Evolutionary conservation across 2,888 invertebrate genomes (phyloP).

Genomic region (Pseudococcus longispinus): DNA sequence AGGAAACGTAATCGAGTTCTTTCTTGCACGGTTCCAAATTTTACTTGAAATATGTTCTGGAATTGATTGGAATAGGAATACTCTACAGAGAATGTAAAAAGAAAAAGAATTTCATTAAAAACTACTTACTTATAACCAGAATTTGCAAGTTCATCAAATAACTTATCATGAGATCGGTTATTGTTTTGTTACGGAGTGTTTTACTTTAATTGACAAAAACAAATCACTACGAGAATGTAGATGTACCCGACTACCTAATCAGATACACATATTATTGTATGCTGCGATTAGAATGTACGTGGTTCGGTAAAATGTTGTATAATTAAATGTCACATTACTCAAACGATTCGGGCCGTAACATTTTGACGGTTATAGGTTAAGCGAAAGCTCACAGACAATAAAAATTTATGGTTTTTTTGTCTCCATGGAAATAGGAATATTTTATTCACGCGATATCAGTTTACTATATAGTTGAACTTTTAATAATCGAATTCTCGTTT

Average conservation of each 20-base stretch:
- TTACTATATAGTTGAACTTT: constrained; percentile 24
- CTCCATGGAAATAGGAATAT: constrained; percentile 38
- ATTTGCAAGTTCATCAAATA: no score
- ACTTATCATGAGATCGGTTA: no score
- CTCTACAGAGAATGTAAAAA: no score
- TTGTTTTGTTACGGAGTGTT: no score
- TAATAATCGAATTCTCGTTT: constrained; percentile 25
- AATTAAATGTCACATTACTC: constrained; percentile 33
- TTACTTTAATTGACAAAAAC: no score
- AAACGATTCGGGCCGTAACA: constrained; percentile 22
- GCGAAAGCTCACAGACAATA: constrained; percentile 5
- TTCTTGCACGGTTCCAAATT: no score
- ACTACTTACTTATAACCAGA: no score
- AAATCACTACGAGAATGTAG: background rate
- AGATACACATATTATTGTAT: background rate
- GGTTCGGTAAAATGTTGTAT: constrained; percentile 7
- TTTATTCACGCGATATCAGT: constrained; percentile 29
- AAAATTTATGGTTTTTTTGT: constrained; percentile 35
- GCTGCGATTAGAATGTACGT: background rate
- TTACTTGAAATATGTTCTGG: no score
- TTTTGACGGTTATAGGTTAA: constrained; percentile 32
- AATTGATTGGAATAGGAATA: no score
- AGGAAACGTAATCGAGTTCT: no score
- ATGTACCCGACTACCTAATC: no score
- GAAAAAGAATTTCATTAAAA: no score